Evolutionary conservation across 2,113 vertebrate genomes (phyloP).

Genomic region (Cebus imitator): DNA sequence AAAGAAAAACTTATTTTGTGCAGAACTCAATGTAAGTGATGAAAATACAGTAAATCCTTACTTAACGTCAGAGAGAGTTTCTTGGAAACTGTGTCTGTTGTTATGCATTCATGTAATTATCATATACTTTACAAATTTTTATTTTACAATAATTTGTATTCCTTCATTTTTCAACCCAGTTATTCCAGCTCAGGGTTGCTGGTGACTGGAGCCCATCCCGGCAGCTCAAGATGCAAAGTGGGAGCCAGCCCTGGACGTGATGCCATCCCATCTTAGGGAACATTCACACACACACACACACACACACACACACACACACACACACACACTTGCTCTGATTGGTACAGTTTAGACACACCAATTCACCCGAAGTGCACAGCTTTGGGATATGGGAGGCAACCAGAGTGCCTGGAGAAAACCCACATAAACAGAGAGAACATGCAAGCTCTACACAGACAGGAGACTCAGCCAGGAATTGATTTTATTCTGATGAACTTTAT

Average conservation of each 20-base stretch:
- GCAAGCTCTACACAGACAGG: background rate
- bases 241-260: background rate
- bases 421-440: background rate
- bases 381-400: background rate
- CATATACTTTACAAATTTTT: background rate
- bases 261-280: background rate
- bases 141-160: background rate
- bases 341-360: background rate
- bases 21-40: background rate
- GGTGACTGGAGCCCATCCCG: background rate
- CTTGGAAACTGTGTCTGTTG: background rate
- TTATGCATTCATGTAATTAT: background rate
- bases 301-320: background rate
- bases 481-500: background rate
- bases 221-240: background rate
- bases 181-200: background rate
- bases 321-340: background rate
- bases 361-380: background rate
- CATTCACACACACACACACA: background rate
- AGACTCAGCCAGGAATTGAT: background rate
- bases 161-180: background rate
- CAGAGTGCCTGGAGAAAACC: background rate
- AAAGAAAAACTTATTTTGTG: background rate
- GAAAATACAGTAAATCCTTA: background rate
- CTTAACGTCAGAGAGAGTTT: background rate